Evolutionary conservation across 2,797 vertebrate species (phyloP), one percentile per base, ranked within the genome.

Genomic region (Mormyrops boulengeri): DNA sequence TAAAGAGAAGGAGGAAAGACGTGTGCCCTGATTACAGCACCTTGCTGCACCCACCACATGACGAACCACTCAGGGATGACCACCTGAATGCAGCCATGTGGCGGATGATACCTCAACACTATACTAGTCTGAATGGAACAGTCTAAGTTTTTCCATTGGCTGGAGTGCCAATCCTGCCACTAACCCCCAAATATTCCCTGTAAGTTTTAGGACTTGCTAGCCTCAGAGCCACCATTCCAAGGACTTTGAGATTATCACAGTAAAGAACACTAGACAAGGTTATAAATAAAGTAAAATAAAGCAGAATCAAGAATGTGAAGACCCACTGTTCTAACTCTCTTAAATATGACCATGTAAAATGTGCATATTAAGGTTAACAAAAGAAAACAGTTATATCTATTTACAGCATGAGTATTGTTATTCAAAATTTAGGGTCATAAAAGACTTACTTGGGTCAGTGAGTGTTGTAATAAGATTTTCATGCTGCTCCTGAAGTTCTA

Each of bases 401-500:
- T 73, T 80, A 80, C 19, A 44, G 73, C 38, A 80, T n/a, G 41
- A 44, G 17, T 47, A 80, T 19, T 80, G 14, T 73, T 47, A 49
- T 8, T 84, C 38, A 85, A 52, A 12, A 41, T 47, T 80, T n/a
- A 80, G 34, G 34, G 69, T 85, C 1, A 3, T 57, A 38, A 73
- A 77, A 53, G 49, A n/a, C 89, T 89, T 89, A 89, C 89, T 73
- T 77, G 89, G 85, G 69, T 41, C 34, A 73, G 38, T 66, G n/a
- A 89, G 2, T 12, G 50, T 66, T 41, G 60, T 87, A n/a, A 73
- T 85, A 44, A 87, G 57, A n/a, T 90, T 88, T 49, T 50, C 7
- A 26, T 82, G 57, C 87, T 55, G 49, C 49, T 26, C 87, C 49
- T 87, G 73, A 47, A 85, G 85, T 57, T 89, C 88, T 69, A 50